Evolutionary conservation across 2,113 vertebrate genomes (phyloP), one percentile per base, ranked within the genome.

Genomic region (Petrocephalus zakoni): DNA sequence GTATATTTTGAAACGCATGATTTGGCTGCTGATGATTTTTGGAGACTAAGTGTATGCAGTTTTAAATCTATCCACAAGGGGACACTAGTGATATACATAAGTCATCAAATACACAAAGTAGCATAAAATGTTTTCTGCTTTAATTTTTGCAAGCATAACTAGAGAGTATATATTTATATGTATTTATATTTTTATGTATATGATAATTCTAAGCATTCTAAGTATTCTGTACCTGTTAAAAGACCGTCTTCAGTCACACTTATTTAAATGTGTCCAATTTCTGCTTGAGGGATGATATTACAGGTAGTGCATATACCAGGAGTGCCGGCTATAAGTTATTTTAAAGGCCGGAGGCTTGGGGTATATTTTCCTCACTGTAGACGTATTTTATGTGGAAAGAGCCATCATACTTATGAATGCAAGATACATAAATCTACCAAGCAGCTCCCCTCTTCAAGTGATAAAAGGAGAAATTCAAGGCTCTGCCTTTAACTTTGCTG

Each of bases 51-150:
- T 51, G 29, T 52, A 2, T 87, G 89, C 53, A 87, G 53, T 89
- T 78, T 53, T 29, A 25, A 25, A 47, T 52, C 42, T 25, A 4
- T n/a, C 92, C 94, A 94, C 92, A 91, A 93, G 94, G 90, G 94
- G 94, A 92, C 94, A 94, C 91, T 94, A 92, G 90, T 58, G 84
- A 86, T 88, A 89, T 91, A 93, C 91, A 92, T 88, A 25, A 53
- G 93, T 93, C 86, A 90, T 89, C 85, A 92, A 84, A 61, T 78
- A 25, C 21, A 4, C 34, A 61, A 88, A 55, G 22, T 1, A 47
- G 58, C 51, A 37, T 7, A 55, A 55, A 52, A 37, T 19, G 4
- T 37, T 81, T 55, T 82, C 8, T 0, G 9, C 53, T 52, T 51
- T 81, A 22, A 9, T 83, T 34, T 61, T 84, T 78, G 25, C 34